A percentile compares a stretch with the other conserved stretches of the same genome.
Evolutionary conservation across 1,140 invertebrate species (phyloP).

Genomic region (Coptotermes formosanus): DNA sequence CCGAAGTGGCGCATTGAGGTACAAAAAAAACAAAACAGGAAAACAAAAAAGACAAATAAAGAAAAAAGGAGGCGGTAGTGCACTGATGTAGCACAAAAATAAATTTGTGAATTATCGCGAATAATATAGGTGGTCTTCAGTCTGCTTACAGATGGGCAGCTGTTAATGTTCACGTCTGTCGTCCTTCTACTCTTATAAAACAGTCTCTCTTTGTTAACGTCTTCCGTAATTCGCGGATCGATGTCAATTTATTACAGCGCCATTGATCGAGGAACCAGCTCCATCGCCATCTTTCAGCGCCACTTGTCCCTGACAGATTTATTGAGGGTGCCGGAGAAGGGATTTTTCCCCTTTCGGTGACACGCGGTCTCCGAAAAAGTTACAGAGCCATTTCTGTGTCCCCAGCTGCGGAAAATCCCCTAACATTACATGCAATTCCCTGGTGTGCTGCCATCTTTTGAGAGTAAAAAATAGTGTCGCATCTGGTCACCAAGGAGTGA

Average conservation of each 20-base stretch:
- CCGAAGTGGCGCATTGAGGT: too few species aligned
- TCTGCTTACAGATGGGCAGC: too few species aligned
- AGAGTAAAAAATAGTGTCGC: background rate
- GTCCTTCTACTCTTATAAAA: background rate
- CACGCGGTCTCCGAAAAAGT: background rate
- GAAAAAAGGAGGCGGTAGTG: too few species aligned
- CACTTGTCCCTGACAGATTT: constrained; percentile 34
- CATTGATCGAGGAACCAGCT: constrained; percentile 6
- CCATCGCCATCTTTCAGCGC: constrained; percentile 28
- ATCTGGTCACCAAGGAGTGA: background rate
- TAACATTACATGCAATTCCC: background rate
- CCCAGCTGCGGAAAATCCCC: background rate
- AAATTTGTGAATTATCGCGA: too few species aligned
- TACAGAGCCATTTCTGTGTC: background rate
- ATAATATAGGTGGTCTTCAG: too few species aligned
- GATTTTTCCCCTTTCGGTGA: constrained; percentile 17
- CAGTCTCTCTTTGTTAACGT: constrained; percentile 25
- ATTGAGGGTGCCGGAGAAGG: constrained; percentile 4
- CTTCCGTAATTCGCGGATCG: constrained; percentile 30
- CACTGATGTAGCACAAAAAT: too few species aligned
- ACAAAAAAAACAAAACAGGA: too few species aligned
- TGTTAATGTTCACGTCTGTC: too few species aligned
- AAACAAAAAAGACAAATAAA: too few species aligned
- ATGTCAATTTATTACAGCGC: constrained; percentile 30
- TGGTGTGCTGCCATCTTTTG: background rate